Base-by-base conservation (phyloP, 2,113 vertebrate species). In the Pavo muticus region DNA sequence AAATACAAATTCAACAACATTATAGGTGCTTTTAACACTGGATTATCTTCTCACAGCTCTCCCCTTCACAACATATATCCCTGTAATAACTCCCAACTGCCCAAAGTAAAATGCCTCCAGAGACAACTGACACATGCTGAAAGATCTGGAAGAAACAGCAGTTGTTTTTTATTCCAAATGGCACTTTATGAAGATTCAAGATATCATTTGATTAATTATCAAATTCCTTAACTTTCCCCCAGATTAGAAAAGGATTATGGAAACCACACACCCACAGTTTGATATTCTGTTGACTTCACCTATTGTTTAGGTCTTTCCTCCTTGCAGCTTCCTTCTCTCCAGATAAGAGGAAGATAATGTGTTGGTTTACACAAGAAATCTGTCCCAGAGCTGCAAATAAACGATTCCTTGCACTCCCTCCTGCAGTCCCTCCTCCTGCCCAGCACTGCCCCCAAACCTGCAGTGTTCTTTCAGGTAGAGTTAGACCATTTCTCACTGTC, bases 1-100 rank as follows among this genome's bases (percentile, higher is more conserved):
- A 81, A 94, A 87, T 42, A 83, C 48, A 67, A 20, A 63, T 67
- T 63, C 81, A 47, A 67, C 59, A 92, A 50, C 27, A 48, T 76
- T 70, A 63, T 48, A 27, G 65, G 10, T 45, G 37, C 67, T 37
- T 77, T 87, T 61, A 88, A 56, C 54, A 52, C 13, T n/a, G 54
- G 21, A 65, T 85, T 88, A 39, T 61, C 56, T 91, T 70, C 44
- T 56, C 84, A 47, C 30, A 77, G 37, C 40, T 20, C 52, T n/a
- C 14, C 80, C 44, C 67, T 78, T 73, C 47, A 44, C 68, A 77
- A 52, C 54, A 42, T 23, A 61, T 10, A 17, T 56, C 75, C 30
- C 25, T 57, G 10, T 65, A 50, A 63, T 64, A 78, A 16, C 23
- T 68, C 40, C n/a, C 39, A 61, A 2, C 30, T 78, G n/a, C 61